Evolutionary conservation across 1,140 invertebrate species (phyloP).

Genomic region (Drosophila eugracilis): DNA sequence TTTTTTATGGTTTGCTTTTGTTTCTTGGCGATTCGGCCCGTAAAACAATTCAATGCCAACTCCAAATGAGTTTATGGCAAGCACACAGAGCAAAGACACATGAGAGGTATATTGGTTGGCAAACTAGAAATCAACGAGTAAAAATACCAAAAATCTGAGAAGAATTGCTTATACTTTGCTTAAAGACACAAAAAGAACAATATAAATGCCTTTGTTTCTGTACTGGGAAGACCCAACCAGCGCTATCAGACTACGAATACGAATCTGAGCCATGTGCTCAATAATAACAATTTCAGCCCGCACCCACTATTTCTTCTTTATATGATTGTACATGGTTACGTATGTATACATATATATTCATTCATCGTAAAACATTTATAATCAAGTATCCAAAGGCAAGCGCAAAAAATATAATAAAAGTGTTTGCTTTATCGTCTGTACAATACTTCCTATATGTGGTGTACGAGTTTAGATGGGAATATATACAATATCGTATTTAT

Average conservation of each 20-base stretch:
- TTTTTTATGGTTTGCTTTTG: conserved; percentile 64
- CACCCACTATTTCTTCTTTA: conserved; percentile 38
- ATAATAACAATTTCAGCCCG: conserved; percentile 33
- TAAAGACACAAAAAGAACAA: background rate
- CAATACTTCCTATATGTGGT: conserved; percentile 33
- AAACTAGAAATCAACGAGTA: conserved; percentile 9
- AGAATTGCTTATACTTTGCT: background rate
- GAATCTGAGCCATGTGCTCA: conserved; percentile 21
- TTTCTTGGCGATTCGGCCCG: conserved; percentile 50
- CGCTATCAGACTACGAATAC: background rate
- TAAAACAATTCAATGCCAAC: conserved; percentile 73
- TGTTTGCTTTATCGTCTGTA: conserved; percentile 33
- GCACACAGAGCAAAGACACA: conserved; percentile 28
- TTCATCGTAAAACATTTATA: conserved; percentile 54
- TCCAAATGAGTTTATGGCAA: conserved; percentile 54
- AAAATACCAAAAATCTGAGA: background rate
- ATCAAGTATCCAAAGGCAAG: conserved; percentile 23
- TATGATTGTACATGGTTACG: conserved; percentile 28
- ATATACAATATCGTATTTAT: conserved; percentile 33
- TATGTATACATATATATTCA: conserved; percentile 43
- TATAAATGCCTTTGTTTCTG: background rate
- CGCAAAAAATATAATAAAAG: conserved; percentile 23
- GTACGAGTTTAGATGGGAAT: conserved; percentile 33
- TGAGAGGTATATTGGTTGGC: conserved; percentile 15
- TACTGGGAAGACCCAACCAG: conserved; percentile 11